Evolutionary conservation across 2,888 invertebrate genomes (phyloP), one percentile per base, ranked within the genome.

Genomic region (Automeris io): DNA sequence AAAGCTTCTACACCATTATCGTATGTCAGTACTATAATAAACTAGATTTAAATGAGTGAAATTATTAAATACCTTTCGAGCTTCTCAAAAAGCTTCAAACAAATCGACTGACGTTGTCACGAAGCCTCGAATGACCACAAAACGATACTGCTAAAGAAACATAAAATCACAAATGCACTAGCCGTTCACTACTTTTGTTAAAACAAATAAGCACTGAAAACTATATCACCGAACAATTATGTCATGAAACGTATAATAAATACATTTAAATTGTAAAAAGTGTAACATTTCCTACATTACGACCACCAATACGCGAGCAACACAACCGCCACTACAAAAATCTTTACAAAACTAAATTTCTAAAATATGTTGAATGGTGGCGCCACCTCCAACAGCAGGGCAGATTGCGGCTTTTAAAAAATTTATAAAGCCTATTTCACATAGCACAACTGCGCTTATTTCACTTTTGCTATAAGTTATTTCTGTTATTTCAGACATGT

Each of bases 91-190:
- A 45, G 57, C 45, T 53, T 44, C 57, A 54, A 58, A 57, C 54
- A 57, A 58, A 54, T 54, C 48, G 54, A 61, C 49, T 54, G 54
- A 51, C 58, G 65, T 59, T 58, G 61, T 48, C 62, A 67, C 64
- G 75, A 81, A 81, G 79, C 79, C 82, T 75, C 76, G 70, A 74
- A 78, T 78, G 75, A 75, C 64, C 74, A 80, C 78, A 65, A 59
- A 76, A 71, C 70, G 64, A 64, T 70, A 76, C 51, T 39, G 64
- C 59, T 60, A 57, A 67, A 71, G 58, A 59, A 65, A 71, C 77
- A 75, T 69, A 71, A 70, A n/a, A 73, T 65, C 63, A 69, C 76
- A 70, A 68, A 54, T 54, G 60, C 67, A 74, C 67, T 56, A 62
- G 48, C 47, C 51, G 61, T 70, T 64, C 72, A 76, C 74, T 57